Percentiles rank a stretch among this genome's conserved stretches.
Conservation (phyloP, 2,113 vertebrate genomes). For the Mungos mungo region DNA sequence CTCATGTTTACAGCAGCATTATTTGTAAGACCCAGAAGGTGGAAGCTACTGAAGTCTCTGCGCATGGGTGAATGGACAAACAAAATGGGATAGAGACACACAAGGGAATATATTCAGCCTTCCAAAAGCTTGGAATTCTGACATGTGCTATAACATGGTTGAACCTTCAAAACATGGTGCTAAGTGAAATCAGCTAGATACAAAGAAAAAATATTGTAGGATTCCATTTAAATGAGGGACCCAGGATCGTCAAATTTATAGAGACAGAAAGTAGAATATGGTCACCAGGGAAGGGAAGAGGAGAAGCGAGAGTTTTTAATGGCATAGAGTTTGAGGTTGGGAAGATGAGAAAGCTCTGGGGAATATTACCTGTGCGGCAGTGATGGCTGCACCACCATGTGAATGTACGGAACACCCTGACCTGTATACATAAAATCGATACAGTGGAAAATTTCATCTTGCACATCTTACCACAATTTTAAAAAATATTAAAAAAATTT, state of each 20-base stretch:
- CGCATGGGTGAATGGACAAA: neutral
- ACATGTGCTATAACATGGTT: fast-evolving
- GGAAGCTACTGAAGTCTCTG: neutral
- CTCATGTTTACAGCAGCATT: neutral
- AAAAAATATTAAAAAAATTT: neutral
- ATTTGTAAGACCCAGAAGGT: neutral
- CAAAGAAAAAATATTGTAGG: neutral
- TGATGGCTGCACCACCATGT: neutral
- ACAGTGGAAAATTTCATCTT: neutral
- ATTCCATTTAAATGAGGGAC: neutral
- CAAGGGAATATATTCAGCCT: neutral
- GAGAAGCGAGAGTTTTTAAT: neutral
- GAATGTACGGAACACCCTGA: neutral
- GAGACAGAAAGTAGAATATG: neutral
- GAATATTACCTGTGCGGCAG: neutral
- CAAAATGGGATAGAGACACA: neutral
- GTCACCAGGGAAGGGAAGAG: neutral
- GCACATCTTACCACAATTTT: neutral
- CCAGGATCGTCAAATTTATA: neutral
- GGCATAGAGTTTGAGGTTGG: neutral
- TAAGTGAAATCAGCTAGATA: neutral
- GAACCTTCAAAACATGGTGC: neutral
- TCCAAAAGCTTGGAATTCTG: neutral
- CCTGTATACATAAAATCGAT: neutral
- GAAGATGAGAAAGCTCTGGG: neutral